Evolutionary conservation across 2,113 vertebrate genomes (phyloP).

Genomic region (Bucco capensis): DNA sequence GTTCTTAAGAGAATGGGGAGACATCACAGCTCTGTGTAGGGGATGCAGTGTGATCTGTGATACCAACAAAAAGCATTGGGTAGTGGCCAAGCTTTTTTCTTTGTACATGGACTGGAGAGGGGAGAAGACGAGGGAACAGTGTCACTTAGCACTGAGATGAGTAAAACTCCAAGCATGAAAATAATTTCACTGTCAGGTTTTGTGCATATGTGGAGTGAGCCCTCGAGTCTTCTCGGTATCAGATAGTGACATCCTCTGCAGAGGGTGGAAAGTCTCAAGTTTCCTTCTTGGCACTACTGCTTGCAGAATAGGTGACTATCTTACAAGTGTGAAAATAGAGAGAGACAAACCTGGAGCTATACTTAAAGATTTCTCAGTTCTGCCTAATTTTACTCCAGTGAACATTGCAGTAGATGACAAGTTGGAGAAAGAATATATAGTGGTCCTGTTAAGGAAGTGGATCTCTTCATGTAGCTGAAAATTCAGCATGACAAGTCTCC

Average conservation of each 20-base stretch:
- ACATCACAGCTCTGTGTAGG: neutral
- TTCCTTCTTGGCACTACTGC: neutral
- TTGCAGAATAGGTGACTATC: neutral
- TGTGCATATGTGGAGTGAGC: neutral
- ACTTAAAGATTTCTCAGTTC: slow-evolving; percentile 12
- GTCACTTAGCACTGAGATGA: neutral
- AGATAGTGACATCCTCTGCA: neutral
- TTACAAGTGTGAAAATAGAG: neutral
- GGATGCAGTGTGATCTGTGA: neutral
- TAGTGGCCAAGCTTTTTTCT: neutral
- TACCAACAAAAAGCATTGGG: neutral
- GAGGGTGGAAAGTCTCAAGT: neutral
- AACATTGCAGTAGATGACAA: neutral
- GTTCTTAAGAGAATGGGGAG: neutral
- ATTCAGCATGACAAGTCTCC: neutral
- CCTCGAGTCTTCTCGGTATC: neutral
- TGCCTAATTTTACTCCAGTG: slow-evolving; percentile 33
- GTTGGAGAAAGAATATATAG: neutral
- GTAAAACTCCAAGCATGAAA: neutral
- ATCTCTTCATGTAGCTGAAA: neutral
- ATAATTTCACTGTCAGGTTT: neutral
- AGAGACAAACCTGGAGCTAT: neutral
- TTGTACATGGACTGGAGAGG: neutral
- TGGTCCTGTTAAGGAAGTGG: neutral
- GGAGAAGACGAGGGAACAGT: neutral